Evolutionary conservation across 1,140 invertebrate genomes (phyloP), one percentile per base, ranked within the genome.

Genomic region (Bombyx mandarina): DNA sequence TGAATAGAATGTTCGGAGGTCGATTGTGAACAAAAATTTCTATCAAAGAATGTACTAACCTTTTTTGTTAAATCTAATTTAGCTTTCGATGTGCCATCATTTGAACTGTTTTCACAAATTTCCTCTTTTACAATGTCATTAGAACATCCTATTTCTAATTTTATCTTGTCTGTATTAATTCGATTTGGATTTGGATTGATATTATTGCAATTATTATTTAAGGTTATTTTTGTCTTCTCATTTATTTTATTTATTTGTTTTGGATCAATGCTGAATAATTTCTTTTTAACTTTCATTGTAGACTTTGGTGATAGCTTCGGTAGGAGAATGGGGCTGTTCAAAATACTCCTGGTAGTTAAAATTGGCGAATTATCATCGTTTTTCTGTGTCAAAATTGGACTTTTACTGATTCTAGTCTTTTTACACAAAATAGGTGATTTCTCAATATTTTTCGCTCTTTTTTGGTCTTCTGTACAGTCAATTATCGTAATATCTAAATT

Each of bases 1-100:
- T 71, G 78, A 49, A 84, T 84, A 42, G 77, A 75, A 50, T 73
- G 60, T 61, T 81, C 77, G 6, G 79, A 81, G 42, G 60, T 45
- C 43, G 61, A 67, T 49, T 75, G 67, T 5, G 77, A 76, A 45
- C 65, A 75, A 46, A 83, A 79, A 56, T 79, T 57, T 43, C 62
- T 75, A 3, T 80, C 68, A 56, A 86, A 84, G 58, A 70, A 86
- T 53, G 63, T 66, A 69, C 79, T 81, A 3, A 81, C 70, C 54
- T 65, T 77, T 43, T 67, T 66, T n/a, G 66, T 61, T 56, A 83
- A 56, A 2, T 73, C 63, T 8, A 50, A 22, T 60, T 57, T 62
- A 50, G 54, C 26, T 42, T 56, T 43, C 7, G 3, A 10, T 43
- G 22, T 43, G 8, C 7, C 8, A 51, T 51, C 7, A 22, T 51